A percentile compares a stretch with the other conserved stretches of the same genome.
Conservation (phyloP, 2,797 vertebrate genomes). For the Simalia tracyae region DNA sequence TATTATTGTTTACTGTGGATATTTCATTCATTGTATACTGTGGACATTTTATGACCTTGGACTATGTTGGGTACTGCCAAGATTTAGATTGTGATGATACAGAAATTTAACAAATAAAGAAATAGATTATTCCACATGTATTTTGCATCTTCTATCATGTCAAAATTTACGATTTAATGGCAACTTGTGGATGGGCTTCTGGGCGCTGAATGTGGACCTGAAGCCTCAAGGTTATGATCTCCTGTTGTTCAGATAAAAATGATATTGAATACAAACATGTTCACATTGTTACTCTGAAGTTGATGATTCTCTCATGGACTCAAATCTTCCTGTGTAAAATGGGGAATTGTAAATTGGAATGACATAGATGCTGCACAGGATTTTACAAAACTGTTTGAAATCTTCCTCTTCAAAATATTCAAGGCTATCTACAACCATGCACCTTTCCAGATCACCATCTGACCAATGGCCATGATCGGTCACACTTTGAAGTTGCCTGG, state of each 20-base stretch:
- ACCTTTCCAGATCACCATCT: neutral
- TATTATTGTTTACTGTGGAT: no score
- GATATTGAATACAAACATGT: neutral
- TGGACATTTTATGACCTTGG: no score
- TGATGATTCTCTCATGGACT: neutral
- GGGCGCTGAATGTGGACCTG: neutral
- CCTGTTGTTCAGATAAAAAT: neutral
- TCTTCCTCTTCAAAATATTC: neutral
- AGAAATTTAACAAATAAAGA: neutral
- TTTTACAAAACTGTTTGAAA: neutral
- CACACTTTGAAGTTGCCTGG: neutral
- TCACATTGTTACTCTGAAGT: no score
- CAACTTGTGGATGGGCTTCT: neutral
- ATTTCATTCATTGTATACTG: no score
- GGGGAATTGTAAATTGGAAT: neutral
- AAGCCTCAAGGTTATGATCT: neutral
- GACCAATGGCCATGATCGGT: neutral
- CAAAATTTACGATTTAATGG: neutral
- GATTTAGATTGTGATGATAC: neutral
- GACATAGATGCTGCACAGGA: neutral
- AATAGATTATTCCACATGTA: neutral
- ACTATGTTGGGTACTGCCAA: no score
- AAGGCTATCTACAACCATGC: neutral
- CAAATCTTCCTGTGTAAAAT: neutral
- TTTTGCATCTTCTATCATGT: neutral